These are phyloP conservation scores for Microhierax caerulescens DNA, from an alignment of 2,797 vertebrate genomes.

Conservation along the genomic window DNA sequence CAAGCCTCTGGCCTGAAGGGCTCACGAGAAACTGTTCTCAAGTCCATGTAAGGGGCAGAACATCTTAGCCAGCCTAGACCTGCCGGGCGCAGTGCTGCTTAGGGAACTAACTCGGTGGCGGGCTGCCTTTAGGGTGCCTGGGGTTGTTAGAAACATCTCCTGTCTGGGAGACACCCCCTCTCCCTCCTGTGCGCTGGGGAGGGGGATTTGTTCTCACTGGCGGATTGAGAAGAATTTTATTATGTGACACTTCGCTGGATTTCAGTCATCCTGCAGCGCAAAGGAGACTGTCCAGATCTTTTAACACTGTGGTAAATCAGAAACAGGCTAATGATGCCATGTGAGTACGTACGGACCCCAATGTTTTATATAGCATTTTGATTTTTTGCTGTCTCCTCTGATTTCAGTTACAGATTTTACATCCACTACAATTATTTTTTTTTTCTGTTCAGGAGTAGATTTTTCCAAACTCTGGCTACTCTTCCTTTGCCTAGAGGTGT, in stretches of 20 bases:
- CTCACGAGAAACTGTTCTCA: neutral
- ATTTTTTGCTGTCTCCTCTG: constrained; percentile 2
- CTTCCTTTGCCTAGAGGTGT: neutral
- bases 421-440: neutral
- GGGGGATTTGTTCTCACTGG: neutral
- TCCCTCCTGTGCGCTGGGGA: neutral
- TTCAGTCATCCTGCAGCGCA: constrained; percentile 1
- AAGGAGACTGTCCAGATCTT: constrained; percentile 11
- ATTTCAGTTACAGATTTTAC: constrained; percentile 14
- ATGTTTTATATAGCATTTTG: neutral
- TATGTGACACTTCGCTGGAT: neutral
- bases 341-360: neutral
- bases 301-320: constrained; percentile 17
- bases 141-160: constrained; percentile 18
- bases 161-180: neutral
- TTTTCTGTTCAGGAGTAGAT: neutral
- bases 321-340: constrained; percentile 14
- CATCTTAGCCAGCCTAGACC: constrained; percentile 20
- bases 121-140: constrained; percentile 27
- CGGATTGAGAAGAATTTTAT: neutral
- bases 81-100: constrained; percentile 20
- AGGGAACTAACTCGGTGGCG: neutral
- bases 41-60: neutral
- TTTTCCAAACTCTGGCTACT: neutral
- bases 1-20: neutral